Percentiles rank a stretch among this genome's conserved stretches.
Evolutionary conservation across 2,797 vertebrate genomes (phyloP).

Genomic region (Neopelma chrysocephalum): DNA sequence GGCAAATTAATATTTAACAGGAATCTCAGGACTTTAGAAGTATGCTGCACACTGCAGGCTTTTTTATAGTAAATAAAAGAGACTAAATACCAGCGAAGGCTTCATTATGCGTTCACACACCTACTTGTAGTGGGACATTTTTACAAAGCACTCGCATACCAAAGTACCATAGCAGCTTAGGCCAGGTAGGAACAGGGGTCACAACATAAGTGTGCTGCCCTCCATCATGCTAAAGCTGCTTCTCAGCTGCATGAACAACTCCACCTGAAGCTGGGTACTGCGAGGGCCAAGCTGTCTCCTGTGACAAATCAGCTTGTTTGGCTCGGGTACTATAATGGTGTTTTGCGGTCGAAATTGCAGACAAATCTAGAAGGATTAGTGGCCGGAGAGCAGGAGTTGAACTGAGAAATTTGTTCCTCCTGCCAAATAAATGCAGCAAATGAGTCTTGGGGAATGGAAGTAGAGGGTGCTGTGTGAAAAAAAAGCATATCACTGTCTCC

Average conservation of each 20-base stretch:
- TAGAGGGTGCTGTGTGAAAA: neutral
- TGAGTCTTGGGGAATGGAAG: neutral
- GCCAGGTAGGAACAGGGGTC: neutral
- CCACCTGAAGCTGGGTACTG: neutral
- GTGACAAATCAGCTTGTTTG: neutral
- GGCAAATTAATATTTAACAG: neutral
- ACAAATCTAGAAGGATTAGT: neutral
- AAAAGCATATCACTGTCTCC: neutral
- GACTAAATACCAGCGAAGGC: neutral
- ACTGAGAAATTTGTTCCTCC: neutral
- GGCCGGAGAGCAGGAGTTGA: neutral
- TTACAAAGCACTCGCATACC: neutral
- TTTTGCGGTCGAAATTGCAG: neutral
- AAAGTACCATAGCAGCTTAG: neutral
- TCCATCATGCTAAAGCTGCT: neutral
- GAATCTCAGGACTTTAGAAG: neutral
- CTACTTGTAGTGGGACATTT: neutral
- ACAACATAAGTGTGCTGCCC: neutral
- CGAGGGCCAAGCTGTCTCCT: neutral
- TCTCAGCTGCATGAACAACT: neutral
- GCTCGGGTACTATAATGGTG: neutral
- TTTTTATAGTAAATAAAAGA: neutral
- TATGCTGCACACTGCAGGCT: neutral
- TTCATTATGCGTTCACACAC: rapidly evolving
- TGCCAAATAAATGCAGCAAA: conserved; percentile 12